Evolutionary conservation across 2,113 vertebrate genomes (phyloP), one percentile per base, ranked within the genome.

Genomic region (Tyrannus savana): DNA sequence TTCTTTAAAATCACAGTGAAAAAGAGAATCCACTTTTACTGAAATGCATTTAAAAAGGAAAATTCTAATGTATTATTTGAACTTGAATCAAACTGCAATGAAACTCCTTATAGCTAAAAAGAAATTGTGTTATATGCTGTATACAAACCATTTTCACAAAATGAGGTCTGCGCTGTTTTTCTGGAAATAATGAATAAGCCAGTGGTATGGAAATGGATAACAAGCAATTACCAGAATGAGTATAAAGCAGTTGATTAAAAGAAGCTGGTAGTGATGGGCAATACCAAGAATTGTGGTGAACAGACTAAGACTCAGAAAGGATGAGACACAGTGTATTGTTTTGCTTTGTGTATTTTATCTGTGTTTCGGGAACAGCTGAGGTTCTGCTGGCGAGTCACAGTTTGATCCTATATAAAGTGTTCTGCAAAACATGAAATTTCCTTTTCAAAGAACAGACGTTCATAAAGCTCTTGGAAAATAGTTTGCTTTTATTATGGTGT

Each of bases 311-410:
- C 85, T 96, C 89, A 93, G 82, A 96, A 96, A 95, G 93, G 67
- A 83, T 62, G 92, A 85, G 89, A 59, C 79, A 84, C 79, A 68
- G 53, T 42, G 71, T 22, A 53, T 33, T 95, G 83, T 50, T 58
- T 90, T 97, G 56, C 53, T 94, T 91, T 96, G 93, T 94, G 69
- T n/a, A n/a, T 95, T 96, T 96, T 95, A 95, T 87, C 92, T 96
- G 68, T 69, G 50, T 83, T 96, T 96, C n/a, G 19, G 93, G 84
- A 97, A 84, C 56, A 94, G 88, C 37, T 69, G 69, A 90, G 76
- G 44, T 71, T 96, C 72, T 89, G 69, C 92, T 94, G 94, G 77
- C 94, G 89, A 96, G 97, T 93, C 90, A 89, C 87, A 75, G 83
- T 81, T 95, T 89, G 87, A 55, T 60, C 39, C 95, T 86, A 73